These are phyloP conservation scores for Cantharis nigra DNA, from an alignment of 2,888 invertebrate genomes.

Conservation along the genomic window DNA sequence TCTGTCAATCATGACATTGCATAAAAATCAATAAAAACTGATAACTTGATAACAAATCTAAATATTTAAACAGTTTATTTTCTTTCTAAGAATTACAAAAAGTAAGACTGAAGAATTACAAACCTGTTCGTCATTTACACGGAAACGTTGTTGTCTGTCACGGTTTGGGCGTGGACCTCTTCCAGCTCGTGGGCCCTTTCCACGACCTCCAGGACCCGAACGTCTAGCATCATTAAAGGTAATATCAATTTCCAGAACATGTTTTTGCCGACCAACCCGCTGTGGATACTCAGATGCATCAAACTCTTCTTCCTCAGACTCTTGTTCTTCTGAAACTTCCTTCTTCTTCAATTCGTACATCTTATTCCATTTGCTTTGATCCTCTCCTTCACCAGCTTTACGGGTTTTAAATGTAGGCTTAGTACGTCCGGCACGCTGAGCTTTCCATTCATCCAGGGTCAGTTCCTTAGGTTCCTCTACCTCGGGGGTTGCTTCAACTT, in stretches of 20 bases:
- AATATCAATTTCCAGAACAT: slow-evolving; percentile 84
- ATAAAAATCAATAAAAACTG: no score
- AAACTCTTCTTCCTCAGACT: slow-evolving; percentile 62
- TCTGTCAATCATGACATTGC: no score
- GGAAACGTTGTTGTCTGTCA: slow-evolving; percentile 39
- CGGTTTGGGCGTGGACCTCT: slow-evolving; percentile 44
- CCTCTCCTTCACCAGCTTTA: slow-evolving; percentile 93
- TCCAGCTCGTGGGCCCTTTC: slow-evolving; percentile 60
- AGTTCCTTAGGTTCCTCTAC: slow-evolving; percentile 85
- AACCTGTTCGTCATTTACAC: slow-evolving; percentile 50
- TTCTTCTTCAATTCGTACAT: slow-evolving; percentile 80
- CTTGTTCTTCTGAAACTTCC: slow-evolving; percentile 63
- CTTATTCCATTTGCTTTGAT: slow-evolving; percentile 90
- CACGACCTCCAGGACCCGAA: slow-evolving; percentile 69
- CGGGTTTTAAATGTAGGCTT: slow-evolving; percentile 90
- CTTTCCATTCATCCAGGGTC: slow-evolving; percentile 95
- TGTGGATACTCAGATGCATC: slow-evolving; percentile 81
- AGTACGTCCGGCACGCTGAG: slow-evolving; percentile 76
- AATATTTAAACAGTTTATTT: not conserved
- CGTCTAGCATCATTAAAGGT: slow-evolving; percentile 82
- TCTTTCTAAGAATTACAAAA: no score
- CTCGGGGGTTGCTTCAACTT: slow-evolving; percentile 52
- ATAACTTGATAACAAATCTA: no score
- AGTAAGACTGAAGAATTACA: not conserved
- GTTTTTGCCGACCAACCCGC: slow-evolving; percentile 85